Conservation (phyloP, 2,797 vertebrate species). For the Danio aesculapii region DNA sequence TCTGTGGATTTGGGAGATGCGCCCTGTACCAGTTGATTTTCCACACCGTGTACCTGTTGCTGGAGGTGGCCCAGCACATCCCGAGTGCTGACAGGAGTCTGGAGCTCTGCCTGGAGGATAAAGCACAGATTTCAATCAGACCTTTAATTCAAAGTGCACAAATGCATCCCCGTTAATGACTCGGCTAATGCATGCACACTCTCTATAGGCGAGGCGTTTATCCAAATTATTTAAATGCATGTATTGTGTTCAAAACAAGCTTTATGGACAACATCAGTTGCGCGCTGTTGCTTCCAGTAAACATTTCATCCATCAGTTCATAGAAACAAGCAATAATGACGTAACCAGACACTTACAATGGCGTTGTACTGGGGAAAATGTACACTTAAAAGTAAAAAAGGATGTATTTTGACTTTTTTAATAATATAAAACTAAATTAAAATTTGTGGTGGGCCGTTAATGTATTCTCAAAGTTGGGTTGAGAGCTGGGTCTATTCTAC, state of each 20-base stretch:
- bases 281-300: neutral
- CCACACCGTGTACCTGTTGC: conserved; percentile 62
- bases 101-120: conserved; percentile 69
- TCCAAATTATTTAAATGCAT: conserved; percentile 5
- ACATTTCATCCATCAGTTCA: neutral
- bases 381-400: neutral
- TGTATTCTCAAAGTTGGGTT: too few relatives aligned
- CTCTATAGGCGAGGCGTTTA: conserved; percentile 9
- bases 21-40: conserved; percentile 48
- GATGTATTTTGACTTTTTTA: too few relatives aligned
- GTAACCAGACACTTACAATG: neutral
- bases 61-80: conserved; percentile 76
- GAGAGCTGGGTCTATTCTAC: too few relatives aligned
- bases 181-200: conserved; percentile 6
- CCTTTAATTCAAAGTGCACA: conserved; percentile 28
- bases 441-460: too few relatives aligned
- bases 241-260: neutral
- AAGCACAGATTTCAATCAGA: conserved; percentile 19
- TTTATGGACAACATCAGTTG: neutral
- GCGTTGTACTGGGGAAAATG: neutral
- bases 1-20: conserved; percentile 49
- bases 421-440: too few relatives aligned
- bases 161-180: conserved; percentile 12
- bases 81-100: conserved; percentile 73
- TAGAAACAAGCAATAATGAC: neutral